These are phyloP conservation scores for Sander lucioperca DNA, from an alignment of 2,113 vertebrate species.

Conservation along the genomic window DNA sequence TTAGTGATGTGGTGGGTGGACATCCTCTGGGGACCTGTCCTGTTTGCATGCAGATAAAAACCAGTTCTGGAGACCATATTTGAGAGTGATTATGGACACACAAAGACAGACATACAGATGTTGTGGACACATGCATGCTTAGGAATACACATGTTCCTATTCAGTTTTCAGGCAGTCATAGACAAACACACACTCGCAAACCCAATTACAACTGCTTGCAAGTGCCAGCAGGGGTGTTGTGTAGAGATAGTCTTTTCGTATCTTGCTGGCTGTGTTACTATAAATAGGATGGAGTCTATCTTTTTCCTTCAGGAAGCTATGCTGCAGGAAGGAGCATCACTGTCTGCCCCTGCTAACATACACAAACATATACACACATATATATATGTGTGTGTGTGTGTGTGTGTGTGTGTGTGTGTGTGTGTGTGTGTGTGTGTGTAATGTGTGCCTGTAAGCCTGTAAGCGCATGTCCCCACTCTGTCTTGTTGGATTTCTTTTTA, in stretches of 20 bases:
- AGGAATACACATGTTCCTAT: neutral
- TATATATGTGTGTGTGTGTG: too few relatives aligned
- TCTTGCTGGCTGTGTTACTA: slow-evolving; percentile 61
- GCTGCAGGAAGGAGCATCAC: slow-evolving; percentile 56
- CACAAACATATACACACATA: slow-evolving; percentile 9
- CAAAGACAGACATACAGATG: slow-evolving; percentile 14
- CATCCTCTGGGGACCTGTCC: slow-evolving; percentile 51
- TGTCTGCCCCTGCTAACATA: slow-evolving; percentile 48
- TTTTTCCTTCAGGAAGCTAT: slow-evolving; percentile 55
- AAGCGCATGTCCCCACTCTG: slow-evolving; percentile 36
- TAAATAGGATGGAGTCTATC: slow-evolving; percentile 66
- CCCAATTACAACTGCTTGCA: slow-evolving; percentile 34
- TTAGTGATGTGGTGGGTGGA: slow-evolving; percentile 39
- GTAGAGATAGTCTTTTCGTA: slow-evolving; percentile 39
- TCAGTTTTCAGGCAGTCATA: slow-evolving; percentile 4
- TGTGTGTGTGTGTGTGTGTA: slow-evolving; percentile 24
- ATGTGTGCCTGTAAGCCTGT: neutral
- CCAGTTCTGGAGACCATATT: neutral
- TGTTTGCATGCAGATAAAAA: slow-evolving; percentile 61
- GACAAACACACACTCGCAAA: slow-evolving; percentile 20
- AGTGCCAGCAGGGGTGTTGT: slow-evolving; percentile 51
- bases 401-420: slow-evolving; percentile 1
- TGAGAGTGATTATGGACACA: neutral
- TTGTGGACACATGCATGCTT: neutral
- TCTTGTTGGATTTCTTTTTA: slow-evolving; percentile 34